Evolutionary conservation across 1,140 invertebrate species (phyloP), one percentile per base, ranked within the genome.

Genomic region (Sycophila sp.): DNA sequence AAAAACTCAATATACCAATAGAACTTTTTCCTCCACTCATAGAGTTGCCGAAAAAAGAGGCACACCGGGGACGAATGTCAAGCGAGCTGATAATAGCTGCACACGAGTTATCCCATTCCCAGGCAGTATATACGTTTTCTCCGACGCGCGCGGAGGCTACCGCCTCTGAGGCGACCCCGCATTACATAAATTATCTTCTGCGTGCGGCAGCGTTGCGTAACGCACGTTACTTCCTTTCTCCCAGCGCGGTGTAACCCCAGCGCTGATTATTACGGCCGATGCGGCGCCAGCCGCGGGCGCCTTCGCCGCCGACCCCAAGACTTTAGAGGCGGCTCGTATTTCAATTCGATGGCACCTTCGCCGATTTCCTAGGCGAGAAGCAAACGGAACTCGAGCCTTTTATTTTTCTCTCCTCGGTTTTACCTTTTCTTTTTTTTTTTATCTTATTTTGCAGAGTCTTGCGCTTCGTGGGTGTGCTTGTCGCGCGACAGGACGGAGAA

Each of bases 291-390:
- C 42, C 17, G 17, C 42, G 17, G 42, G 42, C 19, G 42, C 42
- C 42, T 47, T 47, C 24, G 24, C 24, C 19, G 24, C 24, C 42
- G 42, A 22, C n/a, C 42, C 4, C 34, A 28, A 34, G 30, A 47
- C 34, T 49, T 62, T 49, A 49, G 40, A 45, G 38, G 32, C 38
- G 38, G 24, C 58, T 60, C n/a, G 30, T 60, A 60, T 60, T 60
- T 60, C 58, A 60, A 60, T 60, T 60, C 45, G 38, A 38, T 24
- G 30, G n/a, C n/a, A n/a, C n/a, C n/a, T n/a, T n/a, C n/a, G n/a
- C n/a, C n/a, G n/a, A n/a, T n/a, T n/a, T n/a, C n/a, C n/a, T n/a
- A n/a, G n/a, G 38, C 22, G 58, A 11, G 38, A 11, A 8, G 24
- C 19, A 11, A 28, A 22, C 6, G 49, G 4, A 15, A 38, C 22